Conservation (phyloP, 2,888 invertebrate genomes). For the Drosophila helvetica region DNA sequence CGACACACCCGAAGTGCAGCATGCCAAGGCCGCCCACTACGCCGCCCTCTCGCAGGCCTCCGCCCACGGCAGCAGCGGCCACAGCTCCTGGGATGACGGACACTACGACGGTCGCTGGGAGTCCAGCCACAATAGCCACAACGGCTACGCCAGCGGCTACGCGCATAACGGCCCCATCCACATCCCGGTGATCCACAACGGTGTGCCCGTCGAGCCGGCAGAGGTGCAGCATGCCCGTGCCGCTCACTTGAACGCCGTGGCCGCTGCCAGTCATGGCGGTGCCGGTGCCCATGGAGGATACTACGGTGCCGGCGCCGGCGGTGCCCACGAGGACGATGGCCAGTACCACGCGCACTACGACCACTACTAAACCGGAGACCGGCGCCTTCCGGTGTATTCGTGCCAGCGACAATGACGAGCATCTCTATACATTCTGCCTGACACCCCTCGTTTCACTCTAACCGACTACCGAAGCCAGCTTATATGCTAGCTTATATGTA, state of each 20-base stretch:
- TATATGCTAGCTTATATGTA: conserved; percentile 50
- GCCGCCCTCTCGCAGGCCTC: conserved; percentile 82
- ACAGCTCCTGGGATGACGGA: conserved; percentile 73
- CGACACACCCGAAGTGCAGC: conserved; percentile 85
- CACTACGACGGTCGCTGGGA: conserved; percentile 76
- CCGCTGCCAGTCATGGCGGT: conserved; percentile 80
- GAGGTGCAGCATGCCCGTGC: conserved; percentile 85
- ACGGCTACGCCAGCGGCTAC: conserved; percentile 73
- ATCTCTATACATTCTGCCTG: conserved; percentile 44
- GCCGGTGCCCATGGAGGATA: conserved; percentile 61
- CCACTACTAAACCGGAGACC: conserved; percentile 60
- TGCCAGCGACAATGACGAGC: conserved; percentile 44
- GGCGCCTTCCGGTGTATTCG: conserved; percentile 9
- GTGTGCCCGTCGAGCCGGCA: conserved; percentile 85
- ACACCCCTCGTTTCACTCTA: conserved; percentile 45
- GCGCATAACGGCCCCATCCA: conserved; percentile 83
- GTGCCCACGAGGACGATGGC: conserved; percentile 76
- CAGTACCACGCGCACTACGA: conserved; percentile 76
- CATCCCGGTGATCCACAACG: conserved; percentile 84
- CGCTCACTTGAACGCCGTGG: conserved; percentile 83
- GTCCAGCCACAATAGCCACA: conserved; percentile 60
- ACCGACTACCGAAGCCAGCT: conserved; percentile 63
- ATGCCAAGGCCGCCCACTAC: conserved; percentile 83
- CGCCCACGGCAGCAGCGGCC: conserved; percentile 58
- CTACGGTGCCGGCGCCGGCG: conserved; percentile 63